phyloP scores from a whole-genome alignment of 2,797 vertebrate species.

The Darevskia mixta region DNA sequence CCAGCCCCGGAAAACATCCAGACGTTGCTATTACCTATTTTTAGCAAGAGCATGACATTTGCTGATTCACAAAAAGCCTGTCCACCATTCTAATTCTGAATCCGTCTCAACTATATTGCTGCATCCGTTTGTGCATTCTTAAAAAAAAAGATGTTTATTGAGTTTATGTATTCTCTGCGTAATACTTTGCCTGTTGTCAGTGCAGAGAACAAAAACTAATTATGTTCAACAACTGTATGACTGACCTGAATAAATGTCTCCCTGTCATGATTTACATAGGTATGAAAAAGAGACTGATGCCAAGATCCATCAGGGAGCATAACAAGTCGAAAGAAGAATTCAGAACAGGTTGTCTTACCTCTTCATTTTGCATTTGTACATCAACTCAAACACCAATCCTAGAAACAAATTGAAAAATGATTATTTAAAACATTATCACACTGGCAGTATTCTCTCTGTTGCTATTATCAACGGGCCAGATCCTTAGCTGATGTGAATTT shows the following conservation, averaged over 20 bases:
- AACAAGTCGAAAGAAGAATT: conserved; percentile 9
- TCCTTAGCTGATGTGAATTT: not conserved
- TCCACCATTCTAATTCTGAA: not conserved
- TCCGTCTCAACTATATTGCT: not conserved
- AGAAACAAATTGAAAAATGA: not conserved
- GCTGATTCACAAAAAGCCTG: not conserved
- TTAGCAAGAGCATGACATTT: not conserved
- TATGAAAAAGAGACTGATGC: not conserved
- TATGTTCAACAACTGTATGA: not conserved
- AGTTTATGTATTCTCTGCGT: not conserved
- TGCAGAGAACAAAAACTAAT: not conserved
- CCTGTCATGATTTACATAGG: not conserved
- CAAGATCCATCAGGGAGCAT: not conserved
- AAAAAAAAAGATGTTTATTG: not conserved
- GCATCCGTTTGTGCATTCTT: not conserved
- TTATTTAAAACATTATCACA: not conserved
- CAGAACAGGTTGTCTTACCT: not conserved
- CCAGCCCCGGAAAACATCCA: not conserved
- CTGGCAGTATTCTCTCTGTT: not conserved
- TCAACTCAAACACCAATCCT: not conserved
- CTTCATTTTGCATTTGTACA: not conserved
- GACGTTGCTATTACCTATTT: not conserved
- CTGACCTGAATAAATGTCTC: conserved; percentile 13
- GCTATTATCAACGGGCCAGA: not conserved
- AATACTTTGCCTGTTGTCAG: not conserved